Base-by-base conservation (phyloP, 1,140 invertebrate genomes). In the Whitmania pigra region DNA sequence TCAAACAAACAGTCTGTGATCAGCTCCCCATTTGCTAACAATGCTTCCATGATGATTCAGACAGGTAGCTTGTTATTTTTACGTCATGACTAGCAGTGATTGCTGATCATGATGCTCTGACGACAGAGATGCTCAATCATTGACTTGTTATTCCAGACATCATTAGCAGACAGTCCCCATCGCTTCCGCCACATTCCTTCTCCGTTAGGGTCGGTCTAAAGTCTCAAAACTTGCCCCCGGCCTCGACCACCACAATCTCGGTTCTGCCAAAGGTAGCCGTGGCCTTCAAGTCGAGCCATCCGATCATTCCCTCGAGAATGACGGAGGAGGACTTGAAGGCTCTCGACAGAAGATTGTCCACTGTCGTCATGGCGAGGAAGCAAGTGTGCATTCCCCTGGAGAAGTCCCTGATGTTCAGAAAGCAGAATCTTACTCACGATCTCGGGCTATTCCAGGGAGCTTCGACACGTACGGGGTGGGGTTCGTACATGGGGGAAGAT, bases 401-500 rank as follows among this genome's bases (percentile, higher is more conserved):
- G 11, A 72, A 81, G 15, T 81, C 82, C 9, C 68, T 78, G 18
- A 68, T 81, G 68, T 77, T 78, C 72, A 72, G 76, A 15, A 79
- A 79, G 53, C 79, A 82, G 70, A 80, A 84, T 1, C 85, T 86
- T 74, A 79, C 88, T 7, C 85, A 86, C 5, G 90, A 92, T 79
- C 78, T 87, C 73, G 87, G 80, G 69, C 80, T 78, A 25, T 83
- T 83, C 73, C 88, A 86, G 83, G 87, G 88, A 0, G 84, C 88
- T 4, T 86, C 86, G 71, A 89, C 88, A 73, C 87, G 89, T 76
- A 85, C 89, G 0, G 89, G 88, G 0, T 93, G 90, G 88, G 87
- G 87, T 0, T 86, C 87, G 9, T 49, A 49, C 43, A 17, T 17
- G 43, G 43, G 43, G 43, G 43, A 49, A 11, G 15, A 49, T 49